phyloP scores from a whole-genome alignment of 2,113 vertebrate species.

The Rhipidura dahli region DNA sequence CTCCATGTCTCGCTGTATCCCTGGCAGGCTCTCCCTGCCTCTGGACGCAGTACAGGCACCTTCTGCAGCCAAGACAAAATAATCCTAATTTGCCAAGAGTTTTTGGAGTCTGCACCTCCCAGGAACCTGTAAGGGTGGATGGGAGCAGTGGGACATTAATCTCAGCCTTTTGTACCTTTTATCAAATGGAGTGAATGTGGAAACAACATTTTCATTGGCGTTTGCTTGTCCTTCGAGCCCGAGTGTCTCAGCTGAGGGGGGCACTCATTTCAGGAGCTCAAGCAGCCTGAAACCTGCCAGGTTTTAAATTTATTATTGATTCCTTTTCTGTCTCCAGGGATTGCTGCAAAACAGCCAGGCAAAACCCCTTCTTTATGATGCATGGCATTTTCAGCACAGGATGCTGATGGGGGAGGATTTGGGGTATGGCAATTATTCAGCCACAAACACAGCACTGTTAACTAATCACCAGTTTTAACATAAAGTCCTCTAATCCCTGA shows the following conservation, averaged over 20 bases:
- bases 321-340: slow-evolving; percentile 32
- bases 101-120: background rate
- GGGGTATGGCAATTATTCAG: background rate
- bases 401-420: slow-evolving; percentile 42
- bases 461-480: background rate
- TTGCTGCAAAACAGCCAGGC: slow-evolving; percentile 31
- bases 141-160: background rate
- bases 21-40: background rate
- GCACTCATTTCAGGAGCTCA: background rate
- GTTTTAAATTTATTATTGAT: slow-evolving; percentile 61
- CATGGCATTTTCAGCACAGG: slow-evolving; percentile 40
- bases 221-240: background rate
- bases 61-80: background rate
- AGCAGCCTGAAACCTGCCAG: slow-evolving; percentile 39
- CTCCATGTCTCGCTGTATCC: background rate
- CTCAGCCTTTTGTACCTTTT: background rate
- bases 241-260: background rate
- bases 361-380: slow-evolving; percentile 53
- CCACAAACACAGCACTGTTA: background rate
- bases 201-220: background rate
- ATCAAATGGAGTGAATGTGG: background rate
- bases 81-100: background rate
- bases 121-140: background rate
- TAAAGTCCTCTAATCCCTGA: background rate
- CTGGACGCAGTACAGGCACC: background rate